Evolutionary conservation across 2,113 vertebrate genomes (phyloP), one percentile per base, ranked within the genome.

Genomic region (Himantopus leucocephalus): DNA sequence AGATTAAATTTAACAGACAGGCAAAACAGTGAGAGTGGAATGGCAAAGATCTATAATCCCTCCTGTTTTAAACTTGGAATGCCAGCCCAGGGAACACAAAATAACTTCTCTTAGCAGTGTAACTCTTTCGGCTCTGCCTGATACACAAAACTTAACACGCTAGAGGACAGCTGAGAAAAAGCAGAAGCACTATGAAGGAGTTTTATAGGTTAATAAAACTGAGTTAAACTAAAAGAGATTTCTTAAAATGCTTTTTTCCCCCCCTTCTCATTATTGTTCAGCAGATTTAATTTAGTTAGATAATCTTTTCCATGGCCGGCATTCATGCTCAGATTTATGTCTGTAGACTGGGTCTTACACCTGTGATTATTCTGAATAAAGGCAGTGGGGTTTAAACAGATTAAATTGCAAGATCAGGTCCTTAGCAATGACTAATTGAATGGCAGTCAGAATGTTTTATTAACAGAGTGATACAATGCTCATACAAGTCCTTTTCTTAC

Each of bases 301-400:
- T 94, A 74, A 85, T 79, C 80, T 95, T 83, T 79, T 77, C 74
- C 50, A 76, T 70, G 37, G 37, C 39, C 13, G 10, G 66, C 32
- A 95, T 91, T 95, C 89, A 91, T 70, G 53, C 26, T 79, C 66
- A 91, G 84, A 75, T 90, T 84, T 72, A 78, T 30, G 15, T 85
- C 70, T 87, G 27, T 22, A 93, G 30, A 70, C 24, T 12, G 4
- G 50, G 22, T 48, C 50, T 74, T 93, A 90, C 18, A 90, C 63
- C 64, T 90, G 82, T 66, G 81, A 95, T 85, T 89, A 90, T 32
- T 94, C 50, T 90, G 84, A 96, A 82, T 58, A 89, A 91, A 97
- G 50, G n/a, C 50, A 94, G 37, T 34, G 41, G 24, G 43, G 24
- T 84, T 92, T 89, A 91, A 94, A 82, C 19, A 93, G 84, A 92